Base-by-base conservation (phyloP, 1,140 invertebrate genomes). In the Amyelois transitella region DNA sequence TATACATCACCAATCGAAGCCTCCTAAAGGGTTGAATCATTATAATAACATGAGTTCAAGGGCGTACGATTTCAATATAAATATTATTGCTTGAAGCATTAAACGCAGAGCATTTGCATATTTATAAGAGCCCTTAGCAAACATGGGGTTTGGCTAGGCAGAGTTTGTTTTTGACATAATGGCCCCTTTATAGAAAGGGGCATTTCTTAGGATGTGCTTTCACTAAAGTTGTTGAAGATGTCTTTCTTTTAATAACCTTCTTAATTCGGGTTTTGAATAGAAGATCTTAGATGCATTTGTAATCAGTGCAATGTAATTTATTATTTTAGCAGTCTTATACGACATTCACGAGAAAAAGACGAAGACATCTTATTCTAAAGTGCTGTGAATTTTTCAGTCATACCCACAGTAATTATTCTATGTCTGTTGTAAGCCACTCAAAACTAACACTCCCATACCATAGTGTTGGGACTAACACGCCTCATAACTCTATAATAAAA, bases 51-150 rank as follows among this genome's bases (percentile, higher is more conserved):
- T 69, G 73, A 73, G 77, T 84, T 84, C 78, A 84, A 84, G 81
- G 78, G 59, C 78, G 69, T 55, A 57, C 74, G 66, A 76, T 84
- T 84, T 81, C 76, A 76, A 77, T 81, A 81, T 81, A 80, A 84
- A 84, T 81, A 84, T 84, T 79, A 81, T 81, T 81, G 77, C 81
- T 64, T 69, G 71, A 57, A 57, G 75, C 70, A 75, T 72, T 84
- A 78, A 82, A 81, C 77, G 77, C 70, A 72, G 72, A 78, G 79
- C 70, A 82, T 82, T 82, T 82, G 79, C 79, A 82, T 82, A 82
- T 82, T 82, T 80, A 82, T 80, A 80, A 82, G 77, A 72, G 75
- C 75, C 32, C 76, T 80, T 56, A 61, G 73, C 75, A 77, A 82
- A 82, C 72, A 80, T 72, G 71, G 74, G 75, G 66, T 75, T 73